Conservation (phyloP, 2,797 vertebrate genomes). For the Emydoidea blandingii region DNA sequence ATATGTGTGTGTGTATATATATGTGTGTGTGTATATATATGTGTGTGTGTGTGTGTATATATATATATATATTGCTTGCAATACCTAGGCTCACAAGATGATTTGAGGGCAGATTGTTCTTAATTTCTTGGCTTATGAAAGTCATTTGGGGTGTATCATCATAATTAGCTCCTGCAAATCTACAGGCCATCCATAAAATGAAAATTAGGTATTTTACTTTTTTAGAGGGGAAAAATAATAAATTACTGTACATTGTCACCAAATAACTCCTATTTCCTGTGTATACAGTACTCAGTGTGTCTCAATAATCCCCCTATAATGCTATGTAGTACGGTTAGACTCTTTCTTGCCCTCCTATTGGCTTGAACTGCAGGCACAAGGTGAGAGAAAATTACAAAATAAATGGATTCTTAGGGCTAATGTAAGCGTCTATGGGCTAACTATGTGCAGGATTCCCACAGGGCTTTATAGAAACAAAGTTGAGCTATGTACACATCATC, state of each 20-base stretch:
- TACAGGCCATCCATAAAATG: not conserved
- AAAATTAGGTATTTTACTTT: not conserved
- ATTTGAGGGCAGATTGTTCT: not conserved
- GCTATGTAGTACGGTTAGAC: not conserved
- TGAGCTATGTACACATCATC: not conserved
- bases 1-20: too few relatives aligned
- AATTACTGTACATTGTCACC: not conserved
- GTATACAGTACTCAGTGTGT: not conserved
- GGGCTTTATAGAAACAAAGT: not conserved
- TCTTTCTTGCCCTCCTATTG: not conserved
- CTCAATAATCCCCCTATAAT: not conserved
- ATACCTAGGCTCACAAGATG: not conserved
- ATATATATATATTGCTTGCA: too few relatives aligned
- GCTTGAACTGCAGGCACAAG: not conserved
- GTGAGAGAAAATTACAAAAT: not conserved
- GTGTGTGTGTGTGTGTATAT: too few relatives aligned
- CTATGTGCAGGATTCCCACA: not conserved
- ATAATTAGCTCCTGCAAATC: not conserved
- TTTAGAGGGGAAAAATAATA: not conserved
- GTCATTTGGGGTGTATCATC: not conserved
- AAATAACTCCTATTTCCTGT: not conserved
- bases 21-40: too few relatives aligned
- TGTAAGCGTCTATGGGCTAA: not conserved
- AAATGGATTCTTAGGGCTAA: not conserved
- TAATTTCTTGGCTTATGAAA: not conserved